Base-by-base conservation (phyloP, 2,888 invertebrate genomes). In the Oligia strigilis region DNA sequence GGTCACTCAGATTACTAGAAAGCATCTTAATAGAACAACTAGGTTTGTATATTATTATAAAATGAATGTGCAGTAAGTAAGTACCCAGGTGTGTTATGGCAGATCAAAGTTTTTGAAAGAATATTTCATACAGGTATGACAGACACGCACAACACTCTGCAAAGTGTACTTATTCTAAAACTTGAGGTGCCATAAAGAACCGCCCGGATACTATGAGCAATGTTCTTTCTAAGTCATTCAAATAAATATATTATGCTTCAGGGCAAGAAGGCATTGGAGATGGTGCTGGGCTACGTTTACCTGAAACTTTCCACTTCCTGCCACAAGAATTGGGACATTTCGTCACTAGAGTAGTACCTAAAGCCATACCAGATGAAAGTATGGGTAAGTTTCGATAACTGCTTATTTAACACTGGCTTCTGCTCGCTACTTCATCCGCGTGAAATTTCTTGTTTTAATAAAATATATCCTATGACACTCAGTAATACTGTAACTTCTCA, bases 221-320 rank as follows among this genome's bases (percentile, higher is more conserved):
- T 58, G 19, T 49, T 72, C 11, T 23, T 65, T 77, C 13, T 62
- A 3, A 2, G 0, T 62, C 13, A 85, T 55, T 58, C 9, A 17
- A 29, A 55, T 67, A 40, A 73, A 46, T 55, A 11, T 67, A 23
- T 11, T 67, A 23, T 11, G 43, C 74, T 85, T 49, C 76, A 97
- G 97, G 97, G 84, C 96, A 97, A 93, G 97, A 97, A 93, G 97
- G 97, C 76, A 97, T 97, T 78, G 97, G 97, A 2, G 96, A 97
- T 85, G 96, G 97, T 46, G 95, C 96, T 19, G 95, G 95, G 9
- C 88, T 98, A n/a, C 95, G 97, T 85, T 93, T 97, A 75, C 98
- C 98, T 29, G 97, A 98, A 94, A 97, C 98, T 69, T 98, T 98
- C 93, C 99, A 99, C 93, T 99, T 98, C 93, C 97, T 98, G 85